phyloP scores from a whole-genome alignment of 1,140 invertebrate genomes.

The Potamilus streckersoni region DNA sequence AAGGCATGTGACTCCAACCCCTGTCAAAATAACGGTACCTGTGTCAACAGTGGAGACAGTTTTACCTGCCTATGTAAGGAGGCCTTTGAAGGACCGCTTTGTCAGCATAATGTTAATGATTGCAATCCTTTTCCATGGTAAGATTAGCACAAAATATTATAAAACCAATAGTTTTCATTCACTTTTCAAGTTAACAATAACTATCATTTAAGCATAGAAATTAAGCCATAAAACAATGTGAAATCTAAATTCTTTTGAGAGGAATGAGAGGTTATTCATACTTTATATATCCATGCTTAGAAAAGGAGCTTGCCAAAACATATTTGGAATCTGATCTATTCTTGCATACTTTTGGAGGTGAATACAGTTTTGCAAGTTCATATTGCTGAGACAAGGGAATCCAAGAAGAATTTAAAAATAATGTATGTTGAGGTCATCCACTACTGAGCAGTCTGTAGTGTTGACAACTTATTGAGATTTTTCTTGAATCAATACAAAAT shows the following conservation, averaged over 20 bases:
- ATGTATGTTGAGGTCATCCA: no score
- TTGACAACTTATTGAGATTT: no score
- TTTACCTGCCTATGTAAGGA: conserved; percentile 80
- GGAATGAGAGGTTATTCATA: not conserved
- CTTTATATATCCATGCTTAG: no score
- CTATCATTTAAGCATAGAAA: not conserved
- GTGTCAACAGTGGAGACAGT: conserved; percentile 74
- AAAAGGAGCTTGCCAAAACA: no score
- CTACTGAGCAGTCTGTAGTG: no score
- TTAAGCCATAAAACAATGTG: not conserved
- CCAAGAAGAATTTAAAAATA: no score
- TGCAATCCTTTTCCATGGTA: conserved; percentile 86
- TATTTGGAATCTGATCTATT: no score
- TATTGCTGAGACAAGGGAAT: no score
- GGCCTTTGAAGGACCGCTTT: conserved; percentile 96
- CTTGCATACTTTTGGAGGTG: no score
- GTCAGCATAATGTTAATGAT: conserved; percentile 94
- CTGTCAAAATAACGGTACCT: conserved; percentile 93
- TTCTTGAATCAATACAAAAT: no score
- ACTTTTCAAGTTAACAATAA: not conserved
- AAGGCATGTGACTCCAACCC: conserved; percentile 67
- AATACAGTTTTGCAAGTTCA: no score
- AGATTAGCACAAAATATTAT: not conserved
- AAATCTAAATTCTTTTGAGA: not conserved
- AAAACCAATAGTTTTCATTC: not conserved